Evolutionary conservation across 2,797 vertebrate genomes (phyloP), one percentile per base, ranked within the genome.

Genomic region (Sorex maritimensis): DNA sequence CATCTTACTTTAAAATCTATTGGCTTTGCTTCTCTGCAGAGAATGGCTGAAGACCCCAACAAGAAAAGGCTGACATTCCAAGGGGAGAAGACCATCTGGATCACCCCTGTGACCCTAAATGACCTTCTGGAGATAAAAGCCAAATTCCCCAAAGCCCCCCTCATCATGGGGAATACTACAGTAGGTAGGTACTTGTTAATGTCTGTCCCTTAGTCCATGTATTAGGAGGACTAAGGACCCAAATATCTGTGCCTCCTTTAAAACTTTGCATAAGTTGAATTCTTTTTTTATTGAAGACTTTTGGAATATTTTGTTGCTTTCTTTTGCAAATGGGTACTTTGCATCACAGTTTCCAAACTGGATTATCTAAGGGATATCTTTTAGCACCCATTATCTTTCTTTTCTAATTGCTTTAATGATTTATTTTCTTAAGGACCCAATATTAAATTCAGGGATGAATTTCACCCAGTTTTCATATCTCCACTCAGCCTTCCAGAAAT

Each of bases 161-260:
- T 99, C 38, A 96, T 99, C n/a, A 97, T 99, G 97, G 99, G 99
- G 49, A 99, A 99, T 98, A 99, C 99, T 15, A 81, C 93, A 92
- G 96, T 99, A 55, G 99, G 99, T 98, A 93, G 46, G 98, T 96
- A 23, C 23, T 19, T 82, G 41, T 81, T 38, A 4, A 0, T 2
- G 14, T 0, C 1, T 61, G 30, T 67, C 71, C 77, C 23, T 11
- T 9, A 21, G 58, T 71, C 80, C 46, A 28, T 61, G 58, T 23
- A 19, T 61, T 61, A 61, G 58, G 58, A 61, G 49, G 15, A 61
- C 19, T 21, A 61, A 19, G 58, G 46, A 75, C 4, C 23, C 14
- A n/a, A 67, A 46, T 5, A 12, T 63, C 34, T 14, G 3, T 30
- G 23, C 82, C 26, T 63, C 71, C 90, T 75, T 79, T 93, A 34